Percentiles rank a stretch among this genome's conserved stretches.
phyloP scores from a whole-genome alignment of 2,888 invertebrate species.

The Drosophila koepferae region DNA sequence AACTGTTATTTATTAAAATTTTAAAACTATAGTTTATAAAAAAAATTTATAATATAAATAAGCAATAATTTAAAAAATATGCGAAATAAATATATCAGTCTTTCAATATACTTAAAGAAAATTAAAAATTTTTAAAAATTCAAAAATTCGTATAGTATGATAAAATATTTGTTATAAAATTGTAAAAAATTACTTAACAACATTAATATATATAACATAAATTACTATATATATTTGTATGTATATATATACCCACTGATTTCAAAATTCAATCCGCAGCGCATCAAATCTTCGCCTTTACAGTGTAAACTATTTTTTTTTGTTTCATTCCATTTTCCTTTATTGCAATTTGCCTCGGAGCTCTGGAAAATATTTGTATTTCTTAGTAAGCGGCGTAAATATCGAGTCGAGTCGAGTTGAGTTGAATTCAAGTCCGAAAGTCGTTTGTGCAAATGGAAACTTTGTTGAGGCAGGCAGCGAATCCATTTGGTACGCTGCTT shows the following conservation, averaged over 20 bases:
- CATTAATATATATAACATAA: too few relatives aligned
- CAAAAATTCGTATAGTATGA: too few relatives aligned
- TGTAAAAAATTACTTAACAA: too few relatives aligned
- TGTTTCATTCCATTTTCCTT: constrained; percentile 7
- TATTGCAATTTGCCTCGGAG: constrained; percentile 32
- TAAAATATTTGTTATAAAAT: too few relatives aligned
- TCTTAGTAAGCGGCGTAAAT: constrained; percentile 41
- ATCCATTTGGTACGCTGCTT: constrained; percentile 8
- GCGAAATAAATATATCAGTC: too few relatives aligned
- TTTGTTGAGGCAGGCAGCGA: neutral
- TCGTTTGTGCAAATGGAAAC: constrained; percentile 27
- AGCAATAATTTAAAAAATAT: too few relatives aligned
- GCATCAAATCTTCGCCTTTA: neutral
- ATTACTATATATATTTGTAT: neutral
- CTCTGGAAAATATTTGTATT: constrained; percentile 66
- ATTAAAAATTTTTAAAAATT: too few relatives aligned
- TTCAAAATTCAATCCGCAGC: neutral
- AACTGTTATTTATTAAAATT: too few relatives aligned
- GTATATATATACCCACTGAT: too few relatives aligned
- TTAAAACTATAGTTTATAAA: too few relatives aligned
- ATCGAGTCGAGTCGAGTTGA: constrained; percentile 44
- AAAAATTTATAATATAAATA: too few relatives aligned
- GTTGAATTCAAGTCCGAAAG: constrained; percentile 20
- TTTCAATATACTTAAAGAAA: too few relatives aligned
- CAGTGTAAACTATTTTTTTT: neutral